A percentile compares a stretch with the other conserved stretches of the same genome.
Evolutionary conservation across 2,797 vertebrate species (phyloP).

Genomic region (Alcedo atthis): DNA sequence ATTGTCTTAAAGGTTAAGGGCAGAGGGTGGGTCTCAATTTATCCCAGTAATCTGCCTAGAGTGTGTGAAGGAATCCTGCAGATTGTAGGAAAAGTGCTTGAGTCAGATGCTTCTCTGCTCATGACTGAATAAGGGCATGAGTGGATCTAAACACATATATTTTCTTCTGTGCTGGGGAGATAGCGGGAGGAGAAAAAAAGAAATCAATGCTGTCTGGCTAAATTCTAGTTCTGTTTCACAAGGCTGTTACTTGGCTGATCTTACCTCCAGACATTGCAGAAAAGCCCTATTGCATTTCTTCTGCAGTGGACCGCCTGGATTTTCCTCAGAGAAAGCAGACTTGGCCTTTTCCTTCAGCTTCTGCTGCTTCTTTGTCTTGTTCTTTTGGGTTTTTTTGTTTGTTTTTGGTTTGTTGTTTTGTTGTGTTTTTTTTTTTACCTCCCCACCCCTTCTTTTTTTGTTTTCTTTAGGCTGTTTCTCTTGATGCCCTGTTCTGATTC

Average conservation of each 20-base stretch:
- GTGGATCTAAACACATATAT: slow-evolving; percentile 36
- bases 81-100: slow-evolving; percentile 20
- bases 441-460: rapidly evolving
- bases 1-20: not conserved
- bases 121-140: slow-evolving; percentile 12
- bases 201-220: slow-evolving; percentile 23
- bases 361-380: not conserved
- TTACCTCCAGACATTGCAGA: not conserved
- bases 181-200: not conserved
- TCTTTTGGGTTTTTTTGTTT: not conserved
- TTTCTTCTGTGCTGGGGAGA: not conserved
- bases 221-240: slow-evolving; percentile 21
- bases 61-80: not conserved
- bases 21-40: slow-evolving; percentile 32
- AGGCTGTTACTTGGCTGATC: slow-evolving; percentile 17
- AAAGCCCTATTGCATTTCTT: not conserved
- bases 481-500: not conserved
- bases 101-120: slow-evolving; percentile 49
- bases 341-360: not conserved
- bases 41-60: slow-evolving; percentile 13
- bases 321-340: not conserved
- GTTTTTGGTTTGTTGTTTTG: not conserved
- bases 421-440: not conserved
- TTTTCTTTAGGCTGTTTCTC: not conserved
- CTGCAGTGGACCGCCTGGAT: not conserved